Evolutionary conservation across 2,888 invertebrate species (phyloP).

Genomic region (Nebria salina): DNA sequence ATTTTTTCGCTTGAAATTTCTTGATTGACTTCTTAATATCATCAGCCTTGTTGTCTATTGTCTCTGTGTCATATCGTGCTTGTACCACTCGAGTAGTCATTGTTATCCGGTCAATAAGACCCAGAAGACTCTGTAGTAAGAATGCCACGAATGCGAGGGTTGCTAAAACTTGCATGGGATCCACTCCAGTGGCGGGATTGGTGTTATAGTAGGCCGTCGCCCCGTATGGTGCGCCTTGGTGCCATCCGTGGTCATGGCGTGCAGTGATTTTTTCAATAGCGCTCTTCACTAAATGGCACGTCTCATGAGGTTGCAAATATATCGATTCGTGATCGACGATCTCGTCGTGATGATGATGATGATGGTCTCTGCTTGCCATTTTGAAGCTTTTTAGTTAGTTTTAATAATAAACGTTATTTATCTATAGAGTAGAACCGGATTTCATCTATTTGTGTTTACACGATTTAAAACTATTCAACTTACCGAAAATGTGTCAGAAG

Average conservation of each 20-base stretch:
- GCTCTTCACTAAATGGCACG: conserved; percentile 30
- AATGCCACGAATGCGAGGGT: conserved; percentile 36
- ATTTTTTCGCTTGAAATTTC: conserved; percentile 31
- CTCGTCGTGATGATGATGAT: neutral
- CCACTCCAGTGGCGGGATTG: conserved; percentile 21
- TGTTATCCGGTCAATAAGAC: conserved; percentile 31
- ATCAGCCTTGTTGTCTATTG: conserved; percentile 15
- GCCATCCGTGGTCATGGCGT: conserved; percentile 24
- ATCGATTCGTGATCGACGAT: conserved; percentile 9
- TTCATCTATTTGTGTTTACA: too few species aligned
- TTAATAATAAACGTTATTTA: too few species aligned
- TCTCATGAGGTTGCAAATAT: conserved; percentile 19
- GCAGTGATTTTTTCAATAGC: conserved; percentile 36
- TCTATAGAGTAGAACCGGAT: too few species aligned
- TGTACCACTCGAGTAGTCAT: conserved; percentile 29
- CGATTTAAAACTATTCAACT: too few species aligned
- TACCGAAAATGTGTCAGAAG: too few species aligned
- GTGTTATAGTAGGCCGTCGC: conserved; percentile 25
- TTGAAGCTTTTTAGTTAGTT: neutral
- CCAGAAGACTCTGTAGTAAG: conserved; percentile 33
- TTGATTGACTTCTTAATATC: conserved; percentile 31
- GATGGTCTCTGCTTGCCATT: conserved; percentile 25
- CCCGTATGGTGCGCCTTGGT: conserved; percentile 8
- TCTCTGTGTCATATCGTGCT: conserved; percentile 28
- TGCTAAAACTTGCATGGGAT: conserved; percentile 37